Evolutionary conservation across 2,113 vertebrate species (phyloP).

Genomic region (Lycaon pictus): DNA sequence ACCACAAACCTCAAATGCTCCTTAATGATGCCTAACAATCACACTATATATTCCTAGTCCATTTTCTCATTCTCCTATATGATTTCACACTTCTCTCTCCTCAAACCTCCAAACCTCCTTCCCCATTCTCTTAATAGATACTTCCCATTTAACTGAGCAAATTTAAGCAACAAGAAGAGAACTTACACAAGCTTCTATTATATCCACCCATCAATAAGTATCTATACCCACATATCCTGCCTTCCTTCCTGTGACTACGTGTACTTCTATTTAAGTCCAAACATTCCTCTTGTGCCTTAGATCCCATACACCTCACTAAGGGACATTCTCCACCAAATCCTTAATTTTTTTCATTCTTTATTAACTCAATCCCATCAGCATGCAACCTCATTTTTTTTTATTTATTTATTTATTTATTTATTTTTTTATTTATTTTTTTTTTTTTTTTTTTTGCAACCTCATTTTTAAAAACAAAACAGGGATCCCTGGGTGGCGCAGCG

Average conservation of each 20-base stretch:
- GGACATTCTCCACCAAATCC: background rate
- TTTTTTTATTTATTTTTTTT: no score
- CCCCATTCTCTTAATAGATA: background rate
- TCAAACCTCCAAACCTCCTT: background rate
- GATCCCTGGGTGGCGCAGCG: no score
- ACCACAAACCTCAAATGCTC: background rate
- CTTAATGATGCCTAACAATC: background rate
- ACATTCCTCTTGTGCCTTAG: no score
- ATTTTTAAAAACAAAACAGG: background rate
- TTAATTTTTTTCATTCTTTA: background rate
- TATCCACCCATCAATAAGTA: background rate
- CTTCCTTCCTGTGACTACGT: background rate
- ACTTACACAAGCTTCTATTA: background rate
- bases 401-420: no score
- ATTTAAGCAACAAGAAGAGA: background rate
- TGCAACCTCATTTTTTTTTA: background rate
- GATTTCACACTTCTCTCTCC: slow-evolving; percentile 2
- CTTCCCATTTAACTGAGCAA: slow-evolving; percentile 34
- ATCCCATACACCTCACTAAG: background rate
- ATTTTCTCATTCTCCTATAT: background rate
- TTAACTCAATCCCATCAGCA: background rate
- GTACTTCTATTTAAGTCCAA: background rate
- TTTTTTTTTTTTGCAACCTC: no score
- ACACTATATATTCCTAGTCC: background rate
- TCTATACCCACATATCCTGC: background rate